phyloP scores from a whole-genome alignment of 2,797 vertebrate species.

The Sebastes hubbsi region DNA sequence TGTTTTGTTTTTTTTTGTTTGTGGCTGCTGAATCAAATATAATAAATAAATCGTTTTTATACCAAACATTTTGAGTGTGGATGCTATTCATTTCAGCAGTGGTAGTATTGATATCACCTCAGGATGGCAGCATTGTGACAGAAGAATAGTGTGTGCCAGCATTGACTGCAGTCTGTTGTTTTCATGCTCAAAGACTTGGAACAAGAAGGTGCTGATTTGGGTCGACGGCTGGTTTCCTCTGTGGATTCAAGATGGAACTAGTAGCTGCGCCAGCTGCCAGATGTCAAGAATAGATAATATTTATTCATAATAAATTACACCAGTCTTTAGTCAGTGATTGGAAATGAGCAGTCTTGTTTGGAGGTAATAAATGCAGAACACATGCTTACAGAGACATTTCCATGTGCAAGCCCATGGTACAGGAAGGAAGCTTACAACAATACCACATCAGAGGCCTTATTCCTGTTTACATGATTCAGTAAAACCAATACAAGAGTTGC shows the following conservation, averaged over 20 bases:
- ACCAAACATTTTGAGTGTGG: background rate
- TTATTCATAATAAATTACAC: conserved; percentile 74
- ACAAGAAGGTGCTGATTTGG: background rate
- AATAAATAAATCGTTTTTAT: conserved; percentile 38
- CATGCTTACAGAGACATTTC: conserved; percentile 70
- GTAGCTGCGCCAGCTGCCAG: conserved; percentile 24
- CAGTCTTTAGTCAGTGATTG: conserved; percentile 56
- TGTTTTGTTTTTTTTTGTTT: background rate
- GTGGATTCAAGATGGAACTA: conserved; percentile 23
- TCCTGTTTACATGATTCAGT: conserved; percentile 25
- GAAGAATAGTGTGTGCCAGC: background rate
- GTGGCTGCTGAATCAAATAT: background rate
- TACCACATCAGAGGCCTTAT: conserved; percentile 15
- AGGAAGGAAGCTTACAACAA: conserved; percentile 36
- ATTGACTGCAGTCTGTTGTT: too few species aligned
- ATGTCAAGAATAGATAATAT: conserved; percentile 76
- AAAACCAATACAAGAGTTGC: conserved; percentile 15
- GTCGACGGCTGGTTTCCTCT: background rate
- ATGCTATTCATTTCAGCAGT: background rate
- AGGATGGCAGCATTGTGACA: conserved; percentile 39
- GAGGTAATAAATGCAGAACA: conserved; percentile 74
- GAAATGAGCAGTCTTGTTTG: conserved; percentile 62
- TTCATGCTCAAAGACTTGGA: background rate
- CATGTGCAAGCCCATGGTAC: conserved; percentile 51
- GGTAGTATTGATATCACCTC: background rate